A percentile compares a stretch with the other conserved stretches of the same genome.
Conservation (phyloP, 2,888 invertebrate species). For the Phlogophora meticulosa region DNA sequence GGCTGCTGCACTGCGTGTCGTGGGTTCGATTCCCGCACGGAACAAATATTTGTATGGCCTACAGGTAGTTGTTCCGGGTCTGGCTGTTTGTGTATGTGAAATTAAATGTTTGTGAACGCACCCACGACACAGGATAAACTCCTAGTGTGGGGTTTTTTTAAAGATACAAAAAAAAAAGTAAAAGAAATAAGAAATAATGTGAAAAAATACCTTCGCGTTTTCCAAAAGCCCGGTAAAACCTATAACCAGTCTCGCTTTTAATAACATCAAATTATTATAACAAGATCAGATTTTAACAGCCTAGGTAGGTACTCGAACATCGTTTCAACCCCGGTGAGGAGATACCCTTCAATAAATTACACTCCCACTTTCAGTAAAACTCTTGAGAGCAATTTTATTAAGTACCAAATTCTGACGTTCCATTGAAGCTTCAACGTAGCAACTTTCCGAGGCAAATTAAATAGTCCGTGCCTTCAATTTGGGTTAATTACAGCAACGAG, state of each 20-base stretch:
- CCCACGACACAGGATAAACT: too few species aligned
- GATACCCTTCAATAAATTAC: slow-evolving; percentile 36
- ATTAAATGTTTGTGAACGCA: too few species aligned
- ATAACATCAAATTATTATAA: slow-evolving; percentile 9
- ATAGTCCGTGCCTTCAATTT: slow-evolving; percentile 59
- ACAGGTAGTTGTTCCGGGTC: too few species aligned
- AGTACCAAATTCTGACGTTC: slow-evolving; percentile 24
- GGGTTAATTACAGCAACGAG: slow-evolving; percentile 67
- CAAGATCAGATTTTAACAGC: background rate
- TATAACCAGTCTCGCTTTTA: background rate
- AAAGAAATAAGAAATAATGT: too few species aligned
- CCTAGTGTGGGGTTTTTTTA: too few species aligned
- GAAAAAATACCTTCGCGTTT: background rate
- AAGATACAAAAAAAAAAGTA: too few species aligned
- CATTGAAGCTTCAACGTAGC: slow-evolving; percentile 18
- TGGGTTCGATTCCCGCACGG: too few species aligned
- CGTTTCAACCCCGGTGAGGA: background rate
- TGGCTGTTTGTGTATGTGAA: too few species aligned
- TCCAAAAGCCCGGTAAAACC: background rate
- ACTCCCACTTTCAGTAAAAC: slow-evolving; percentile 16
- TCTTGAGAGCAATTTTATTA: slow-evolving; percentile 32
- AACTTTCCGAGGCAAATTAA: slow-evolving; percentile 47
- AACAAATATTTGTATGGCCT: too few species aligned
- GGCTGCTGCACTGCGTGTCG: too few species aligned
- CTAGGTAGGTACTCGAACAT: slow-evolving; percentile 15